Base-by-base conservation (phyloP, 2,113 vertebrate genomes). In the Saccopteryx leptura region DNA sequence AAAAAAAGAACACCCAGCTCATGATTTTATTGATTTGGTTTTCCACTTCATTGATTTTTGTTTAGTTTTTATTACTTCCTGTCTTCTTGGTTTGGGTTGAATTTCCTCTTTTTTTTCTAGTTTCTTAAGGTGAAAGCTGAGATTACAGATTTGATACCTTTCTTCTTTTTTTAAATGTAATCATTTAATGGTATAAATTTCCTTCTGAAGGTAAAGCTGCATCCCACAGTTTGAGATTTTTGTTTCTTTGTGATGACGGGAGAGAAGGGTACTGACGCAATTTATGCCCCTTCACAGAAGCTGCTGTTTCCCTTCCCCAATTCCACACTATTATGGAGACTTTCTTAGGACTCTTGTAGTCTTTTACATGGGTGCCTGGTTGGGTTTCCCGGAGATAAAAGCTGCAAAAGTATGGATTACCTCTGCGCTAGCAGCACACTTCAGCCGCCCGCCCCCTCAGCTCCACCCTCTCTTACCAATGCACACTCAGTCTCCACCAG, bases 21-120 rank as follows among this genome's bases (percentile, higher is more conserved):
- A 71, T 65, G 31, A 17, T 52, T 74, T 74, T 83, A 92, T 83
- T 63, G 23, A 65, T 74, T 83, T 60, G 28, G 4, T 76, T 82
- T 82, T 75, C 39, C 28, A 18, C 58, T 90, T 80, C 63, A 88
- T 14, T 74, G 56, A 82, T 82, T 94, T 94, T 61, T 90, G 61
- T 84, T 76, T 84, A 18, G 46, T 69, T 17, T 74, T 88, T 65
- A 68, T 68, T 81, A 33, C 31, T 46, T 89, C 28, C 9, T 65
- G 11, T 83, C 17, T 83, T 28, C 39, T 71, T 93, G 74, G 15
- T 72, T 80, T 93, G 14, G 56, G 19, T 79, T 69, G 11, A 56
- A 76, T 69, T 93, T 87, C 28, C 50, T 88, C 50, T 24, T 69
- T 63, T 79, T 52, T 63, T 79, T 52, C 63, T 90, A 39, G 26